phyloP scores from a whole-genome alignment of 1,140 invertebrate genomes.

The Drosophila miranda region DNA sequence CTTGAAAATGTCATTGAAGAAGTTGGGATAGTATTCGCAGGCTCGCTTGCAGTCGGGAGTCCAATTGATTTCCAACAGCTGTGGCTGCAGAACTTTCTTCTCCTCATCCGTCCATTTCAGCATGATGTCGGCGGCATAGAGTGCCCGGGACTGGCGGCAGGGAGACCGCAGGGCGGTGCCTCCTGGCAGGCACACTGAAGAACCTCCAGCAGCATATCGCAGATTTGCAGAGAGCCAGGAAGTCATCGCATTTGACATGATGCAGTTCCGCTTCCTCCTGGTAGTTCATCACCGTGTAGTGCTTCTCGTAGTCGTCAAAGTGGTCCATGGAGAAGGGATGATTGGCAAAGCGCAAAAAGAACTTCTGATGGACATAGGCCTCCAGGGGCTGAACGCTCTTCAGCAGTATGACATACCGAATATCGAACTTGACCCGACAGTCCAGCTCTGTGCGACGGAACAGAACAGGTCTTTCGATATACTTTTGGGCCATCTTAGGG shows the following conservation, averaged over 20 bases:
- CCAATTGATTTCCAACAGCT: conserved; percentile 94
- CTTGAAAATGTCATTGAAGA: conserved; percentile 94
- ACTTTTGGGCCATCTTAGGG: conserved; percentile 95
- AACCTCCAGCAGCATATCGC: conserved; percentile 88
- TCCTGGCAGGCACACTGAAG: conserved; percentile 88
- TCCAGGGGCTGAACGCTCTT: conserved; percentile 89
- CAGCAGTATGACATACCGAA: conserved; percentile 93
- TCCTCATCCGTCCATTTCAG: conserved; percentile 86
- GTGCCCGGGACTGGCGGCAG: conserved; percentile 90
- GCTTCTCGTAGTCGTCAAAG: conserved; percentile 94
- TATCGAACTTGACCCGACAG: conserved; percentile 93
- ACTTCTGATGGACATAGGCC: conserved; percentile 91
- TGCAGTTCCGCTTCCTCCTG: conserved; percentile 84
- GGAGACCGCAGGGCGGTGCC: conserved; percentile 90
- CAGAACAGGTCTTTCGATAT: conserved; percentile 92
- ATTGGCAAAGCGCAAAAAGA: conserved; percentile 95
- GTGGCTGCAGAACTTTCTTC: conserved; percentile 86
- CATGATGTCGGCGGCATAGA: conserved; percentile 96
- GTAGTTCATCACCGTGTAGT: conserved; percentile 98
- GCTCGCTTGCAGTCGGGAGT: conserved; percentile 94
- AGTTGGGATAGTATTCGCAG: conserved; percentile 94
- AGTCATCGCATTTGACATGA: conserved; percentile 91
- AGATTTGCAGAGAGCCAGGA: conserved; percentile 89
- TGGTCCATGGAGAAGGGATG: conserved; percentile 89
- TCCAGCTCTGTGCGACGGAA: conserved; percentile 89